Evolutionary conservation across 2,888 invertebrate genomes (phyloP).

Genomic region (Corbicula japonica): DNA sequence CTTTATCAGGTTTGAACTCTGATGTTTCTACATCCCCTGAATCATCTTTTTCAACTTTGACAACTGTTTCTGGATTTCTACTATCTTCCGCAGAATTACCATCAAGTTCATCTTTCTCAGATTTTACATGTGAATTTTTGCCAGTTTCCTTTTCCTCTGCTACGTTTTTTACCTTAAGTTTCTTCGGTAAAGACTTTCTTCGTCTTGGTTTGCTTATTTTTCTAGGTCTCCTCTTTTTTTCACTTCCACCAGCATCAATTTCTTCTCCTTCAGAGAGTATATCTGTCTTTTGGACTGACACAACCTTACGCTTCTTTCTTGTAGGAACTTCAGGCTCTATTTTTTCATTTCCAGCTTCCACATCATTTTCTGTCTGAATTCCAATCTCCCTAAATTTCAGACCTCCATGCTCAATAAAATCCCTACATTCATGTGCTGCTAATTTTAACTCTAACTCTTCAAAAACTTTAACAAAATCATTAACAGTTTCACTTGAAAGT

Average conservation of each 20-base stretch:
- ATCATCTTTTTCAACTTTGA: constrained; percentile 22
- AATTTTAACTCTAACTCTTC: constrained; percentile 46
- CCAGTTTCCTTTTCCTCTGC: not conserved
- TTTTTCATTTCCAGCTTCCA: not conserved
- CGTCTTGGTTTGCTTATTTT: constrained; percentile 7
- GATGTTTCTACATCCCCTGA: constrained; percentile 3
- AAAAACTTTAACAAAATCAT: constrained; percentile 44
- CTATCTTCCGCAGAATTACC: not conserved
- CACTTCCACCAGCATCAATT: not conserved
- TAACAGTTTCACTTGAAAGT: constrained; percentile 28
- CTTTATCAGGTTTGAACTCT: not conserved
- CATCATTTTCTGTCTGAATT: constrained; percentile 12
- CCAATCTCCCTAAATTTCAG: not conserved
- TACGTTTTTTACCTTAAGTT: not conserved
- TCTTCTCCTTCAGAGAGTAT: not conserved
- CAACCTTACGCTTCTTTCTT: constrained; percentile 27
- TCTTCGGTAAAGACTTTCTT: not conserved
- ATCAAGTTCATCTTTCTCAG: not conserved
- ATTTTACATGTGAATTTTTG: not conserved
- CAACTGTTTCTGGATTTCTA: not conserved
- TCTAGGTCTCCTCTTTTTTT: constrained; percentile 5
- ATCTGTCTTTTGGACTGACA: not conserved
- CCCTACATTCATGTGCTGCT: constrained; percentile 24
- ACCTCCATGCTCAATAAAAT: constrained; percentile 5
- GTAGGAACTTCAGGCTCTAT: not conserved